These are phyloP conservation scores for Silvanus unidentatus DNA, from an alignment of 2,888 invertebrate species.

Conservation along the genomic window DNA sequence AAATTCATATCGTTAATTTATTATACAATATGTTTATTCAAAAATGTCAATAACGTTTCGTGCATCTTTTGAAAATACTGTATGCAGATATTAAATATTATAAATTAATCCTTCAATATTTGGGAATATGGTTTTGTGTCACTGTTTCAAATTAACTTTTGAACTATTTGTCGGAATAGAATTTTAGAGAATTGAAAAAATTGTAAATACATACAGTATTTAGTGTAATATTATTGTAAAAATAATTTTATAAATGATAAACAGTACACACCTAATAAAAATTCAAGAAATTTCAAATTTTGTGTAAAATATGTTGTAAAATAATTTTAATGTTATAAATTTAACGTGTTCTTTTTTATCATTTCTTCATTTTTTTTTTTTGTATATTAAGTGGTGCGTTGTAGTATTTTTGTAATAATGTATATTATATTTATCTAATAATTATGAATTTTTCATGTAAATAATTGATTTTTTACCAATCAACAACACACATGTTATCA, in stretches of 20 bases:
- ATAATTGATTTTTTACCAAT: conserved; percentile 19
- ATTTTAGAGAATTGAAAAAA: background rate
- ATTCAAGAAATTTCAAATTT: conserved; percentile 8
- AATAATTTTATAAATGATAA: conserved; percentile 14
- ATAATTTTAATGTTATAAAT: conserved; percentile 18
- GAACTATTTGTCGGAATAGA: too few species aligned
- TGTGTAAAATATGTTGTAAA: conserved; percentile 24
- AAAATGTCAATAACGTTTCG: too few species aligned
- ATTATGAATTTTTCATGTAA: conserved; percentile 33
- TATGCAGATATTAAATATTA: too few species aligned
- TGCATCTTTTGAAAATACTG: too few species aligned
- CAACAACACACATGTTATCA: conserved; percentile 1
- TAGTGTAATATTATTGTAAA: conserved; percentile 13
- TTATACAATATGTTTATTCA: too few species aligned
- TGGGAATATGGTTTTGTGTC: too few species aligned
- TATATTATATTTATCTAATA: conserved; percentile 34
- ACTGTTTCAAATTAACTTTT: too few species aligned
- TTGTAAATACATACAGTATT: conserved; percentile 14
- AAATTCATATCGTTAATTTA: too few species aligned
- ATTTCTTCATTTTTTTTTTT: background rate
- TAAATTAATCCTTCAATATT: too few species aligned
- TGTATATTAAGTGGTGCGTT: conserved; percentile 37
- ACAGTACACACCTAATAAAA: conserved; percentile 7
- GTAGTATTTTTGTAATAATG: conserved; percentile 41
- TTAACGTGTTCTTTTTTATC: too few species aligned